Evolutionary conservation across 2,888 invertebrate genomes (phyloP).

Genomic region (Aromia moschata): DNA sequence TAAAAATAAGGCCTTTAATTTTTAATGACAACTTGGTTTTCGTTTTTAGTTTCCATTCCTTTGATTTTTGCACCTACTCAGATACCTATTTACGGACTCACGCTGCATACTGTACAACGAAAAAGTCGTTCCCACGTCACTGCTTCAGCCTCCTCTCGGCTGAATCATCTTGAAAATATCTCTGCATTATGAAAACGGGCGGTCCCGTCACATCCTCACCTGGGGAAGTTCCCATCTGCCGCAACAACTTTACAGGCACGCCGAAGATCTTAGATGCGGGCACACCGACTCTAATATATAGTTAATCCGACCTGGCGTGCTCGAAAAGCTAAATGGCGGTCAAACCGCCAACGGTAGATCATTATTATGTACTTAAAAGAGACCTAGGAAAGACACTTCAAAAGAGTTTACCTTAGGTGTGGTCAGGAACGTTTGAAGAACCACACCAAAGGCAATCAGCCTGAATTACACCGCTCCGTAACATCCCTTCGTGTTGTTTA

Average conservation of each 20-base stretch:
- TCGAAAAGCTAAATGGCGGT: not conserved
- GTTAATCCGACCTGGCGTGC: constrained; percentile 1
- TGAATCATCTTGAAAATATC: constrained; percentile 29
- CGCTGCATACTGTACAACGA: not conserved
- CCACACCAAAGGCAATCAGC: too few relatives aligned
- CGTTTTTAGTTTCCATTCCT: too few relatives aligned
- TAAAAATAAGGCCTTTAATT: too few relatives aligned
- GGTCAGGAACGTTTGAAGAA: too few relatives aligned
- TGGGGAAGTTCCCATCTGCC: constrained; percentile 17
- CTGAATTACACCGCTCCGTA: too few relatives aligned
- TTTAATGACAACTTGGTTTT: too few relatives aligned
- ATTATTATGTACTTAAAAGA: too few relatives aligned
- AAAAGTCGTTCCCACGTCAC: constrained; percentile 23
- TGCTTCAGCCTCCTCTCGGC: constrained; percentile 17
- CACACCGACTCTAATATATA: not conserved
- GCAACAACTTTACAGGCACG: constrained; percentile 3
- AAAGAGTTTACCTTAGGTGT: too few relatives aligned
- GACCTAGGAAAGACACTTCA: too few relatives aligned
- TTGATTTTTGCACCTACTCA: too few relatives aligned
- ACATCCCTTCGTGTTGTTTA: too few relatives aligned
- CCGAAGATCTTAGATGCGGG: constrained; percentile 14
- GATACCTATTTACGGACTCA: too few relatives aligned
- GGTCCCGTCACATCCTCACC: constrained; percentile 29
- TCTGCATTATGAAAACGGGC: constrained; percentile 20
- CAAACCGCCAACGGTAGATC: not conserved